Conservation (phyloP, 1,140 invertebrate species). For the Arion vulgaris region DNA sequence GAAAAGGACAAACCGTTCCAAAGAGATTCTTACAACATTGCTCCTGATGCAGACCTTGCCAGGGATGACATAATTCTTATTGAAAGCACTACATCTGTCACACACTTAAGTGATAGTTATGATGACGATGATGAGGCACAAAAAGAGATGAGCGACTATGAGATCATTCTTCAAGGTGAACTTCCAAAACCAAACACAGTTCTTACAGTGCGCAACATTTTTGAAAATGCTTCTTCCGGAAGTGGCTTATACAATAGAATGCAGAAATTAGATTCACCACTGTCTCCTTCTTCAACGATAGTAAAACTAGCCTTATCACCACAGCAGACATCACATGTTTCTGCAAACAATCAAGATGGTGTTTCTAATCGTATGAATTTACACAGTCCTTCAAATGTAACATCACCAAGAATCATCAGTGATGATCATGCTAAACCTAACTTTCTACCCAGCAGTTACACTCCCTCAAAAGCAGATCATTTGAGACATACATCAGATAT, state of each 20-base stretch:
- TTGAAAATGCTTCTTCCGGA: slow-evolving; percentile 54
- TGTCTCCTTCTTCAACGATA: not conserved
- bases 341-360: not conserved
- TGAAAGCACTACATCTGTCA: slow-evolving; percentile 47
- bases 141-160: slow-evolving; percentile 18
- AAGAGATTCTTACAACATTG: slow-evolving; percentile 41
- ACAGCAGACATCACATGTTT: not conserved
- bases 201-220: slow-evolving; percentile 56
- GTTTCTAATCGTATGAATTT: not conserved
- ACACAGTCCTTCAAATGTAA: not conserved
- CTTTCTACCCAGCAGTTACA: not conserved
- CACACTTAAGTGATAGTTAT: not conserved
- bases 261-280: slow-evolving; percentile 17
- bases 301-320: not conserved
- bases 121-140: not conserved
- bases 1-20: slow-evolving; percentile 31
- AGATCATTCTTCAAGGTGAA: slow-evolving; percentile 50
- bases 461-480: not conserved
- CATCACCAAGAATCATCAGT: not conserved
- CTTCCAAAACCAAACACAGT: slow-evolving; percentile 66
- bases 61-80: slow-evolving; percentile 65
- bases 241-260: slow-evolving; percentile 12
- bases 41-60: slow-evolving; percentile 58
- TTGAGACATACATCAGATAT: not conserved
- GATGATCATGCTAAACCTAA: slow-evolving; percentile 11